Evolutionary conservation across 1,140 invertebrate genomes (phyloP).

Genomic region (Bombus ignitus): DNA sequence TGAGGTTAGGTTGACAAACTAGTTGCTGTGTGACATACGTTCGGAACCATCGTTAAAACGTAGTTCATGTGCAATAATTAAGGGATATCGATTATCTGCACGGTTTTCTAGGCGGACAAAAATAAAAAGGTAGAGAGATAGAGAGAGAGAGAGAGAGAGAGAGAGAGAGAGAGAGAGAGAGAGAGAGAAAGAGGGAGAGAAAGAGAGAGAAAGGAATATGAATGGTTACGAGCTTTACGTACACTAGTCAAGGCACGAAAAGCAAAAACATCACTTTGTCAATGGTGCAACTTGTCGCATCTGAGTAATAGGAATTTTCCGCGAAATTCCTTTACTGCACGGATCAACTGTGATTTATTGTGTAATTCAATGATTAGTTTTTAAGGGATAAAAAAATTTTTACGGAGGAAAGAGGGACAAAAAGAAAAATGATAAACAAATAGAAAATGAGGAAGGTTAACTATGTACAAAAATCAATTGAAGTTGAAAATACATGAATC

Average conservation of each 20-base stretch:
- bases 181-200: neutral
- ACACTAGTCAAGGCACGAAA: conserved; percentile 72
- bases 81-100: conserved; percentile 59
- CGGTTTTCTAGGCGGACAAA: conserved; percentile 52
- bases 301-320: conserved; percentile 72
- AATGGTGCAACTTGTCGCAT: conserved; percentile 72
- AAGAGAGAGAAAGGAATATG: neutral
- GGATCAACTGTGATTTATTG: conserved; percentile 72
- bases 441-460: conserved; percentile 12
- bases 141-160: neutral
- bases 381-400: conserved; percentile 66
- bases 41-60: conserved; percentile 52
- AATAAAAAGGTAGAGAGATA: neutral
- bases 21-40: conserved; percentile 51
- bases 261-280: conserved; percentile 73
- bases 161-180: neutral
- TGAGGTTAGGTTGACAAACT: conserved; percentile 28
- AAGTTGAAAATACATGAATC: conserved; percentile 11
- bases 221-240: conserved; percentile 74
- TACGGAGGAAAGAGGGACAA: conserved; percentile 42
- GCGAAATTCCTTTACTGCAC: conserved; percentile 65
- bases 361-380: conserved; percentile 70
- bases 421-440: conserved; percentile 34
- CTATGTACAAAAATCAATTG: conserved; percentile 35
- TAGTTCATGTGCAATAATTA: conserved; percentile 65